Evolutionary conservation across 2,113 vertebrate species (phyloP).

Genomic region (Ctenodactylus gundi): DNA sequence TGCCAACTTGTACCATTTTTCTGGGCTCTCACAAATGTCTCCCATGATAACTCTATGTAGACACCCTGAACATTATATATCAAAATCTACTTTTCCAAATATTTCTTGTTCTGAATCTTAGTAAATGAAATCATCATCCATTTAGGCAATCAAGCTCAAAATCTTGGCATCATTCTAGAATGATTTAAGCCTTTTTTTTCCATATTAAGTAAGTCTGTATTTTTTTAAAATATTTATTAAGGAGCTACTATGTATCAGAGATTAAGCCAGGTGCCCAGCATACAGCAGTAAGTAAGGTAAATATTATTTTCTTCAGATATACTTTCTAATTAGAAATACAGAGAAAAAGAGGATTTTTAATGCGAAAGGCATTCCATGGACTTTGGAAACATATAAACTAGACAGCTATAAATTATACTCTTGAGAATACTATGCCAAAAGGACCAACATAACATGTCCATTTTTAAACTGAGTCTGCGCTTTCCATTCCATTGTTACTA

Average conservation of each 20-base stretch:
- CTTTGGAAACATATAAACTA: background rate
- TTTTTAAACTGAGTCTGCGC: background rate
- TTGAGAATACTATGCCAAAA: background rate
- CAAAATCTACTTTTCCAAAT: background rate
- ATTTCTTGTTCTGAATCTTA: conserved; percentile 12
- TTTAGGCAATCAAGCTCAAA: background rate
- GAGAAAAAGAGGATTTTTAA: background rate
- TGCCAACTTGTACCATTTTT: background rate
- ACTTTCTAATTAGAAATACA: background rate
- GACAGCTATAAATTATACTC: background rate
- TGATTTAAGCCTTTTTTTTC: background rate
- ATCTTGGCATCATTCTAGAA: background rate
- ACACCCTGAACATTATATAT: background rate
- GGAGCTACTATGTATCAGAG: background rate
- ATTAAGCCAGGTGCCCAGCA: background rate
- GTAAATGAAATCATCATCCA: background rate
- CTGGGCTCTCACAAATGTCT: background rate
- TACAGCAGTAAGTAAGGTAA: background rate
- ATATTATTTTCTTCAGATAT: background rate
- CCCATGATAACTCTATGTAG: background rate
- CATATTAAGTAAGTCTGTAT: background rate
- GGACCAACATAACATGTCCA: background rate
- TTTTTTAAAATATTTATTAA: background rate
- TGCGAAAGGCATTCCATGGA: background rate
- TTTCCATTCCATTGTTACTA: background rate